Base-by-base conservation (phyloP, 2,888 invertebrate genomes). In the Drosophila cyrtoloma region DNA sequence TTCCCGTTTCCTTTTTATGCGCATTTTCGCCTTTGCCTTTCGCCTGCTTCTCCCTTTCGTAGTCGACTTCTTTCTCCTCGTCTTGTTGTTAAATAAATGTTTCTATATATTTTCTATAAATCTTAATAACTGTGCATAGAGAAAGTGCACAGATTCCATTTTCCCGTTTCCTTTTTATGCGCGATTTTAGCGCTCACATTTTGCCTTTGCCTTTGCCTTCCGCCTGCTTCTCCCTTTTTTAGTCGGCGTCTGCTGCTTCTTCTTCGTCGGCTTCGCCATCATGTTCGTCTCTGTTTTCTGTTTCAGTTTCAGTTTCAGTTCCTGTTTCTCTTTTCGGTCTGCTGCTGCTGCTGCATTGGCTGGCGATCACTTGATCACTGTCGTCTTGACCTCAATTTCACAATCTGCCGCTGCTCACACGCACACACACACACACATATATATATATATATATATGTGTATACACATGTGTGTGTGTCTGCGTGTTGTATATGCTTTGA, bases 321-420 rank as follows among this genome's bases (percentile, higher is more conserved):
- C 19, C 52, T 33, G 35, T 35, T 37, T 65, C 32, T 64, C 59
- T 5, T 28, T 32, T 28, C 39, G 30, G 44, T 19, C 28, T 55
- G 61, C 42, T 71, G 60, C 60, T 71, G 33, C 33, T 35, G 33
- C 33, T 35, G 33, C 9, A 50, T 61, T 6, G 26, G 61, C 59
- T 71, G 39, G 63, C 73, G 81, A 81, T 79, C 74, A 81, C 68
- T 77, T 69, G 82, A 78, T 81, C 79, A 66, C 53, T 60, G 82
- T 63, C 66, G 56, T 82, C 86, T 75, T 89, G 84, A 89, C 84
- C 84, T 85, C 90, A 88, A 89, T 85, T 85, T 70, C 71, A 77
- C 86, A 87, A 84, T 77, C 78, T 59, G 63, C 66, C 39, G 32
- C 47, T 58, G 56, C 57, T 9, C 33, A 56, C 56, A 59, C 39